These are phyloP conservation scores for Vanessa cardui DNA, from an alignment of 2,888 invertebrate genomes.

Conservation along the genomic window DNA sequence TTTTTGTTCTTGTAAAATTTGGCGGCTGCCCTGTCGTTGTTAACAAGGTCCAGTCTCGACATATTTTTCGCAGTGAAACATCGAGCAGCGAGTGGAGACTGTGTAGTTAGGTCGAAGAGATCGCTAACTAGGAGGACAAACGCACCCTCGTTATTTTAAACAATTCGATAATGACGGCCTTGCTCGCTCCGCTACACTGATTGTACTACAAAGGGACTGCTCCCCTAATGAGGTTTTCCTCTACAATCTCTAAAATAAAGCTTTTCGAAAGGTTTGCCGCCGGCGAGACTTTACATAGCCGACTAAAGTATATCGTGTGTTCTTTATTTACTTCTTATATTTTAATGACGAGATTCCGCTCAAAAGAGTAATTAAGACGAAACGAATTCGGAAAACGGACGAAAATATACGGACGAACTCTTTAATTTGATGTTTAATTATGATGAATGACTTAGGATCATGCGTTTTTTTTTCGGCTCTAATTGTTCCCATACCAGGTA, in stretches of 20 bases:
- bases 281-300: constrained; percentile 47
- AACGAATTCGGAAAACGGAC: not conserved
- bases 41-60: not conserved
- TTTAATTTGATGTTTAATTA: no score
- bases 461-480: no score
- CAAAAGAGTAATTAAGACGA: not conserved
- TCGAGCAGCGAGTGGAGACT: not conserved
- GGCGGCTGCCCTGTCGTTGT: not conserved
- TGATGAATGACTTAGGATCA: no score
- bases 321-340: not conserved
- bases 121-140: constrained; percentile 54
- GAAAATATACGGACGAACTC: no score
- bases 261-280: constrained; percentile 62
- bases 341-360: not conserved
- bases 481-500: not conserved
- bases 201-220: constrained; percentile 66
- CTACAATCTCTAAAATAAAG: constrained; percentile 55
- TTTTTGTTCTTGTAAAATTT: no score
- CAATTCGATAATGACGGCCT: constrained; percentile 75
- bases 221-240: constrained; percentile 69
- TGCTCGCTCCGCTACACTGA: constrained; percentile 53
- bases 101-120: constrained; percentile 19
- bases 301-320: constrained; percentile 4
- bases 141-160: constrained; percentile 76
- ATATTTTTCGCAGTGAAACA: not conserved